phyloP scores from a whole-genome alignment of 2,888 invertebrate genomes.

The Eurytoma californica region DNA sequence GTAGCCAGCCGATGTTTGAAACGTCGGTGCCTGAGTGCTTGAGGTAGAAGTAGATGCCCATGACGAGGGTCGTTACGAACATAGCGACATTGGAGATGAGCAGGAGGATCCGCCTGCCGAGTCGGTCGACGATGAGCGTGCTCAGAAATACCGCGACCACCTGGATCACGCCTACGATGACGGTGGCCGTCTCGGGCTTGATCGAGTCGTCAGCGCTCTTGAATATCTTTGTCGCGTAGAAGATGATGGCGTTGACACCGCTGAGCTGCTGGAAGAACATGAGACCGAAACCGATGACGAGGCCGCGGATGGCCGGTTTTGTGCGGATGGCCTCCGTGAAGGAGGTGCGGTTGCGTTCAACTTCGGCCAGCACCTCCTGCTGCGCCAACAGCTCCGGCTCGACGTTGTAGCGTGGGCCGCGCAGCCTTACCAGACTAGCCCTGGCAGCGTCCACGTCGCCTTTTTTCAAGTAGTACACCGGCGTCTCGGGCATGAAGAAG shows the following conservation, averaged over 20 bases:
- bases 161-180: slow-evolving; percentile 90
- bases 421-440: slow-evolving; percentile 82
- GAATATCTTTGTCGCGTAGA: slow-evolving; percentile 87
- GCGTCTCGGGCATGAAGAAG: slow-evolving; percentile 92
- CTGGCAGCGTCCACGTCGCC: slow-evolving; percentile 81
- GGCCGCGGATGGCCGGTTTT: slow-evolving; percentile 81
- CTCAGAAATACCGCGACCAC: slow-evolving; percentile 85
- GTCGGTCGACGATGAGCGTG: slow-evolving; percentile 86
- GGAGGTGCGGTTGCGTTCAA: slow-evolving; percentile 77
- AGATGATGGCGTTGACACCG: slow-evolving; percentile 89
- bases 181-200: slow-evolving; percentile 80
- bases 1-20: slow-evolving; percentile 82
- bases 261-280: slow-evolving; percentile 94
- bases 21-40: slow-evolving; percentile 72
- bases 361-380: slow-evolving; percentile 77
- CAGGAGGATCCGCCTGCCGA: slow-evolving; percentile 87
- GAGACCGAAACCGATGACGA: slow-evolving; percentile 84
- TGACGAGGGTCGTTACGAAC: slow-evolving; percentile 82
- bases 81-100: slow-evolving; percentile 83
- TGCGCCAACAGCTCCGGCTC: slow-evolving; percentile 81
- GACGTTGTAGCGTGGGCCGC: slow-evolving; percentile 84
- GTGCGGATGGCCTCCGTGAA: slow-evolving; percentile 79
- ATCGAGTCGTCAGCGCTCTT: slow-evolving; percentile 79
- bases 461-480: slow-evolving; percentile 83
- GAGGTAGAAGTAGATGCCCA: slow-evolving; percentile 83